phyloP scores from a whole-genome alignment of 37 sponge, comb jelly and placozoan species.

The Chondrosia reniformis region DNA sequence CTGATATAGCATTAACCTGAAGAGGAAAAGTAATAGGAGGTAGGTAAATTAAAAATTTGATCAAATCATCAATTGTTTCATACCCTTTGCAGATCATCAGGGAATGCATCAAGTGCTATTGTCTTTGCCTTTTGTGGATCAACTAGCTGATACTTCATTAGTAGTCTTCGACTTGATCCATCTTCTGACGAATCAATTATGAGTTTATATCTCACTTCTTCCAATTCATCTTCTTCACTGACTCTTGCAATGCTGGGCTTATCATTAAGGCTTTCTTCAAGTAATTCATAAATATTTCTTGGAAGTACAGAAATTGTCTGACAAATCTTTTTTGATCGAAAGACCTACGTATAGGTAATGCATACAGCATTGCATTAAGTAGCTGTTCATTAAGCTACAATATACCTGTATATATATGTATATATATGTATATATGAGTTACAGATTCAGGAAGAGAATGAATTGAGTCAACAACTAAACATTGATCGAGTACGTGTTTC shows the following conservation, averaged over 20 bases:
- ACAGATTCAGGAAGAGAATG: too few species aligned
- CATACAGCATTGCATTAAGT: too few species aligned
- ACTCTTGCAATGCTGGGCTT: slow-evolving; percentile 8
- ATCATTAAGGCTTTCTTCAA: slow-evolving; percentile 59
- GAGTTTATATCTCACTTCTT: slow-evolving; percentile 78
- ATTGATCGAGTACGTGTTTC: too few species aligned
- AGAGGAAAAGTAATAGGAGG: neutral
- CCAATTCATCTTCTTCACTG: slow-evolving; percentile 38
- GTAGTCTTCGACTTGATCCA: slow-evolving; percentile 57
- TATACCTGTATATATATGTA: too few species aligned
- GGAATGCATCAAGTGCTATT: slow-evolving; percentile 70
- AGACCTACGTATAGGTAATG: too few species aligned
- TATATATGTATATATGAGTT: too few species aligned
- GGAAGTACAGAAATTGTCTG: too few species aligned
- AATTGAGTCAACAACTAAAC: too few species aligned
- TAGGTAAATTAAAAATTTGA: neutral
- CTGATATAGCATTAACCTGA: slow-evolving; percentile 74
- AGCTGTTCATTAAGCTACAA: too few species aligned
- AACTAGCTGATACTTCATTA: slow-evolving; percentile 64
- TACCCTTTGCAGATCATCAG: slow-evolving; percentile 78
- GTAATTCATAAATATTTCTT: slow-evolving; percentile 42
- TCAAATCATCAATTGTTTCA: neutral
- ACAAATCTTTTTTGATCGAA: too few species aligned
- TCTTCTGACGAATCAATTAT: slow-evolving; percentile 85
- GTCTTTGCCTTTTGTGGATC: slow-evolving; percentile 43